Base-by-base conservation (phyloP, 2,888 invertebrate genomes). In the Notodonta ziczac region DNA sequence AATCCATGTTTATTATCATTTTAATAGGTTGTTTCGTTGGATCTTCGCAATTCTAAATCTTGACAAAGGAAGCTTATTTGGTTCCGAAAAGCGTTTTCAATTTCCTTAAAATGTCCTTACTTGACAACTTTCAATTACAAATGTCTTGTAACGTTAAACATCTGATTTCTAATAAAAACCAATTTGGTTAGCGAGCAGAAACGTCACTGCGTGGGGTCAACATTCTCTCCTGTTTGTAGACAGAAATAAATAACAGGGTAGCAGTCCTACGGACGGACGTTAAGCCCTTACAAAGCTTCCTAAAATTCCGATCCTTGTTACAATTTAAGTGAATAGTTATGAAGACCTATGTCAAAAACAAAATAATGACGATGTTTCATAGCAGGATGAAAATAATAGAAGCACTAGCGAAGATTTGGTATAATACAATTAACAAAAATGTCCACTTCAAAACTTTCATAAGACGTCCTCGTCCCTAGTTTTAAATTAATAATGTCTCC, bases 11-110 rank as follows among this genome's bases (percentile, higher is more conserved):
- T 74, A 74, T 46, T 46, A 46, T n/a, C n/a, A n/a, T 70, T 74
- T 70, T 73, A 77, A 76, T 79, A 78, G 74, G 68, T 63, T 59
- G 71, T 75, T 70, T 72, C 69, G 73, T 71, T 74, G 65, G 57
- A 65, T 56, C 13, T 16, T 51, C 50, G 52, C 24, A 32, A n/a
- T 4, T 13, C 32, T 2, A 5, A n/a, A n/a, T n/a, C n/a, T 46
- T 42, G 42, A 46, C 42, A 42, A 42, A 35, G 35, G 35, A 7
- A 35, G 35, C 5, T 24, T 35, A 35, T 35, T 35, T 35, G 2
- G 35, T 3, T 3, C 35, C 4, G 0, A 24, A 24, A 35, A 7
- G 7, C 35, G 7, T 35, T 1, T 35, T 35, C 35, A 35, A 35
- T 35, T 35, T 35, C 35, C 35, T 35, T 7, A 6, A 35, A 35